Evolutionary conservation across 1,140 invertebrate genomes (phyloP).

Genomic region (Drosophila kurseongensis): DNA sequence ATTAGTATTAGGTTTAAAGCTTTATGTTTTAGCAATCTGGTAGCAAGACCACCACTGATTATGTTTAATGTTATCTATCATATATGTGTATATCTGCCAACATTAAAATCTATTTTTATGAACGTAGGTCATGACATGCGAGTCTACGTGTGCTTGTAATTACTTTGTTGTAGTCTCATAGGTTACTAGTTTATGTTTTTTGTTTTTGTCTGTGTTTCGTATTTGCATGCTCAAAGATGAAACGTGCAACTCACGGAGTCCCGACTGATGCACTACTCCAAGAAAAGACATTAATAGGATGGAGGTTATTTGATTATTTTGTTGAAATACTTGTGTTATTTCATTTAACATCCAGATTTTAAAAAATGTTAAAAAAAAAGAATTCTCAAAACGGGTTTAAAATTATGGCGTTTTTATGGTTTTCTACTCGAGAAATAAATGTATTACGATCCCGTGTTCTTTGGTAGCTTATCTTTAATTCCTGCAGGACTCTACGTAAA

Average conservation of each 20-base stretch:
- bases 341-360: slow-evolving; percentile 5
- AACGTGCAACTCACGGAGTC: slow-evolving; percentile 34
- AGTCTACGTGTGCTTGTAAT: slow-evolving; percentile 27
- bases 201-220: slow-evolving; percentile 62
- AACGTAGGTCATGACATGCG: slow-evolving; percentile 14
- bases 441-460: slow-evolving; percentile 21
- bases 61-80: slow-evolving; percentile 65
- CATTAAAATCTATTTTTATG: slow-evolving; percentile 51
- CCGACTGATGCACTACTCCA: slow-evolving; percentile 47
- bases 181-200: slow-evolving; percentile 79
- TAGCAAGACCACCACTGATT: slow-evolving; percentile 57
- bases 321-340: slow-evolving; percentile 2
- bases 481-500: slow-evolving; percentile 33
- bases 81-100: slow-evolving; percentile 53
- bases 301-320: not conserved
- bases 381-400: not conserved
- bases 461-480: slow-evolving; percentile 35
- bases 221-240: slow-evolving; percentile 33
- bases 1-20: slow-evolving; percentile 80
- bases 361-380: not conserved
- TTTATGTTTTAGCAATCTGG: slow-evolving; percentile 66
- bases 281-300: slow-evolving; percentile 14
- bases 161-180: slow-evolving; percentile 53
- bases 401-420: not conserved
- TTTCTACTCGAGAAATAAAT: slow-evolving; percentile 5